Evolutionary conservation across 2,797 vertebrate genomes (phyloP), one percentile per base, ranked within the genome.

Genomic region (Dicrostonyx torquatus): DNA sequence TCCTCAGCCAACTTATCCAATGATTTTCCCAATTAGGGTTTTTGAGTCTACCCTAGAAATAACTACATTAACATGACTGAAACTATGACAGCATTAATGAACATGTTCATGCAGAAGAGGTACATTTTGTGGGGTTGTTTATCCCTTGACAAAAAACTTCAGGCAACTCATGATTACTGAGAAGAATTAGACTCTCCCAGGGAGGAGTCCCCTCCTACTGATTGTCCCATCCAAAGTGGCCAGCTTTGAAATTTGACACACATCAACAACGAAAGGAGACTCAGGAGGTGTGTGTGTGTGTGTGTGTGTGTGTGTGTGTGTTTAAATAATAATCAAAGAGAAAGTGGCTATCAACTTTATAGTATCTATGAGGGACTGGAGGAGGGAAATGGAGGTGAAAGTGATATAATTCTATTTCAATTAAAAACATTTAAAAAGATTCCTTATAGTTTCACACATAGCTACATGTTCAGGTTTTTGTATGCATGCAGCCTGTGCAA

Each of bases 381-480:
- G 43, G 18, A 45, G 31, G 6, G 18, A 84, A n/a, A 66, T 15
- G 2, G 43, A 66, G 31, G 20, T 66, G 62, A 68, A 34, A 66
- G 6, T 24, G 43, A 50, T 26, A 12, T n/a, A n/a, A n/a, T 50
- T 66, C 34, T 84, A 84, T 84, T 84, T 66, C 18, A 84, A 24
- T 66, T 84, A n/a, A 48, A 84, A 84, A 14, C 18, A 66, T 34
- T 18, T 6, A 2, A 50, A 89, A 97, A 87, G 45, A 95, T 95
- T 83, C 97, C 97, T 92, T 96, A 76, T 92, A 84, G 96, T 64
- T 70, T 37, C 78, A 94, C 97, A 90, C 87, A 7, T 96, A 93
- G 94, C 37, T 93, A 86, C 66, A 43, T 95, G 92, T 93, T n/a
- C 83, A 90, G 82, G 93, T 94, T 96, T 98, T 80, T 91, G 76